Evolutionary conservation across 2,113 vertebrate species (phyloP).

Genomic region (Terrapene triunguis): DNA sequence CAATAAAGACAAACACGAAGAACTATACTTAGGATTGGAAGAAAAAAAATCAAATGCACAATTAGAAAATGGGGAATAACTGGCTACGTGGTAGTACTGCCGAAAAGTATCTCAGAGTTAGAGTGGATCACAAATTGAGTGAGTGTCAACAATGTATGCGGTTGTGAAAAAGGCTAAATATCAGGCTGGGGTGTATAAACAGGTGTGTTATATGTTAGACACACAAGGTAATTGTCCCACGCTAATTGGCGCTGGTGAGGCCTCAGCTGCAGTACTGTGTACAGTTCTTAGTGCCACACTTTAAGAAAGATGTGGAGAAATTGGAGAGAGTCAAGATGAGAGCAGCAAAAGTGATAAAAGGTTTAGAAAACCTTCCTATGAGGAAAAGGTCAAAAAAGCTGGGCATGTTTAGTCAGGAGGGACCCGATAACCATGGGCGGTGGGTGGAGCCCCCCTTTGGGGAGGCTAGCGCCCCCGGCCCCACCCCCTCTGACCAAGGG

Average conservation of each 20-base stretch:
- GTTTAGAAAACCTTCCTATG: not conserved
- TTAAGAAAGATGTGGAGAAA: not conserved
- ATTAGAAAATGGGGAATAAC: not conserved
- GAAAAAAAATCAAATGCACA: not conserved
- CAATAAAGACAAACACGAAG: not conserved
- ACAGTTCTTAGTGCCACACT: not conserved
- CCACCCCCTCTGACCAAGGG: too few relatives aligned
- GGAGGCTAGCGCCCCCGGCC: too few relatives aligned
- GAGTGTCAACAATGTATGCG: not conserved
- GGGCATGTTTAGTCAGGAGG: not conserved
- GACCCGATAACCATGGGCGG: not conserved
- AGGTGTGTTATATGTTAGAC: not conserved
- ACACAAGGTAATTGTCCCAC: not conserved
- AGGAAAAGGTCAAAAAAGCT: not conserved
- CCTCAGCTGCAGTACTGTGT: not conserved
- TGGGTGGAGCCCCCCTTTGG: too few relatives aligned
- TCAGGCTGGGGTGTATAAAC: not conserved
- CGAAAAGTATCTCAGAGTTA: not conserved
- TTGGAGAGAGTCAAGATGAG: not conserved
- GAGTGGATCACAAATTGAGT: not conserved
- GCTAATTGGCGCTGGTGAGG: not conserved
- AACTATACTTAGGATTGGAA: not conserved
- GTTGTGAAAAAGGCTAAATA: not conserved
- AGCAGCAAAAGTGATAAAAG: not conserved
- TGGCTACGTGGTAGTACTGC: not conserved